Base-by-base conservation (phyloP, 2,888 invertebrate genomes). In the Sphaeridia pumilis region DNA sequence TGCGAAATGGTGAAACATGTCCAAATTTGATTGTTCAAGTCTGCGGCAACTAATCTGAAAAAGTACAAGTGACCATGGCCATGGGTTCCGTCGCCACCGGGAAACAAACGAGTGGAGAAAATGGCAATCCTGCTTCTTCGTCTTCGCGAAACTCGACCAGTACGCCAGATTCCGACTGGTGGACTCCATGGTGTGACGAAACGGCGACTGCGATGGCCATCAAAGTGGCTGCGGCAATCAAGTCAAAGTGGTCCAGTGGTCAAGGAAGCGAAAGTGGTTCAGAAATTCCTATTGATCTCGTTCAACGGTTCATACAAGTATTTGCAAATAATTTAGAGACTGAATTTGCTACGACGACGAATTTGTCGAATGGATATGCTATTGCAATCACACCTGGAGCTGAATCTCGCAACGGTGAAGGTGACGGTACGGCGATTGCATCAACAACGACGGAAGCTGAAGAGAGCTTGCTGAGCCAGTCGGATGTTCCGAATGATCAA, bases 231-330 rank as follows among this genome's bases (percentile, higher is more conserved):
- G 10, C 41, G 5, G 46, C 46, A 22, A 36, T 52, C 4, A 21
- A 28, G n/a, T 10, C 27, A 10, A 52, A 36, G 26, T 46, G 46
- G 21, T 26, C 24, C 12, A 25, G 20, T 14, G 35, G 21, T 2
- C n/a, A 3, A 12, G 24, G 14, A 36, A 51, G 53, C 48, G 47
- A 54, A 17, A 55, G 54, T 14, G 22, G 21, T 17, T 22, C 47
- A 35, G 28, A 28, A 24, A 31, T 52, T 24, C 45, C 52, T 20
- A 25, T 26, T 57, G 65, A 65, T 60, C 59, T 65, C 53, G 55
- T 65, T 26, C 49, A 50, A 38, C 51, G 57, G 14, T 65, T 61
- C 35, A 54, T 62, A 5, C 59, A 63, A 57, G 59, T 62, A 25
- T 65, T 65, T 49, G 54, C 59, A 21, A 55, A 57, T 38, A 55